Evolutionary conservation across 1,140 invertebrate genomes (phyloP).

Genomic region (Zaprionus gabonicus): DNA sequence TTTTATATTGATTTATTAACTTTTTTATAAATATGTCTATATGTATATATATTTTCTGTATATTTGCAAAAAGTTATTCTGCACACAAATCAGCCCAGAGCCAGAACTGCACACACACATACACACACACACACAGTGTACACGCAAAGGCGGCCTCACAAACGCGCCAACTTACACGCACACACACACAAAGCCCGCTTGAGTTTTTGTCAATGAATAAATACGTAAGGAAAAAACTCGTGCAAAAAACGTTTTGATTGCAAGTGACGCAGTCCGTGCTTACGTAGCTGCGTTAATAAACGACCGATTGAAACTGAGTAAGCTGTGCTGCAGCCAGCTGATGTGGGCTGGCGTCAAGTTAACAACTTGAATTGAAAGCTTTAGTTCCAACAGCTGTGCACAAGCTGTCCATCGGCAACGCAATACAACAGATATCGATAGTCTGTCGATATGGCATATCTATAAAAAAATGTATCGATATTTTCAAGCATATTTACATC

Average conservation of each 20-base stretch:
- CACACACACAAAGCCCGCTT: slow-evolving; percentile 62
- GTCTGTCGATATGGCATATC: background rate
- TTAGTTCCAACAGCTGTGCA: slow-evolving; percentile 26
- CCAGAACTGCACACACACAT: slow-evolving; percentile 36
- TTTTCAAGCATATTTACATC: slow-evolving; percentile 22
- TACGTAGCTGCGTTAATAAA: slow-evolving; percentile 42
- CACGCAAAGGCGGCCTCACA: slow-evolving; percentile 44
- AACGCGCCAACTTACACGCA: slow-evolving; percentile 52
- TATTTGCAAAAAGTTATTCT: slow-evolving; percentile 74
- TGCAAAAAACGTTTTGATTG: slow-evolving; percentile 70
- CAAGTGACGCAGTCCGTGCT: slow-evolving; percentile 29
- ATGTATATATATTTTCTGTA: slow-evolving; percentile 46
- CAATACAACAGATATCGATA: background rate
- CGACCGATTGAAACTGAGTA: slow-evolving; percentile 64
- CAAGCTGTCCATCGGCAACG: background rate
- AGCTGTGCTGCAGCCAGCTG: slow-evolving; percentile 38
- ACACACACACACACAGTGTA: slow-evolving; percentile 32
- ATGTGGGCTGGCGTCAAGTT: slow-evolving; percentile 25
- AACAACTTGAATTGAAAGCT: slow-evolving; percentile 33
- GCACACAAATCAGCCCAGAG: slow-evolving; percentile 61
- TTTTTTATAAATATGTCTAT: slow-evolving; percentile 4
- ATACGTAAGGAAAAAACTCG: slow-evolving; percentile 83
- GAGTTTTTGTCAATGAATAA: slow-evolving; percentile 84
- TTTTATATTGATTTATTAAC: slow-evolving; percentile 53
- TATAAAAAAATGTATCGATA: slow-evolving; percentile 1